Conservation (phyloP, 2,113 vertebrate genomes). For the Smithornis capensis region DNA sequence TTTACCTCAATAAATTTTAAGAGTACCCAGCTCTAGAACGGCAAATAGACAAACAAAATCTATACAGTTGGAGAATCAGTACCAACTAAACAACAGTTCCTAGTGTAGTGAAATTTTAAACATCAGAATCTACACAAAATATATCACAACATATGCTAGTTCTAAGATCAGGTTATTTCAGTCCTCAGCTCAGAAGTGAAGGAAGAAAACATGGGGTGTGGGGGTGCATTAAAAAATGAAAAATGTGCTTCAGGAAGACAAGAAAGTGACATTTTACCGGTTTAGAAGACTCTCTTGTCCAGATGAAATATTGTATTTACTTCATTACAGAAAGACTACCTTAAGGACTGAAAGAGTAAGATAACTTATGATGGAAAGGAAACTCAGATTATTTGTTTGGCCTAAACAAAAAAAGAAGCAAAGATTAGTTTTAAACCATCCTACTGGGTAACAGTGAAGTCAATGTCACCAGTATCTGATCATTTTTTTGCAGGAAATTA, state of each 20-base stretch:
- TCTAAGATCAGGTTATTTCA: neutral
- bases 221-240: neutral
- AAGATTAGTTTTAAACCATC: neutral
- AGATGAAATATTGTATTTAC: neutral
- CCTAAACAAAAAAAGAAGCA: neutral
- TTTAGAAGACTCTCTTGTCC: neutral
- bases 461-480: neutral
- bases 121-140: neutral
- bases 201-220: neutral
- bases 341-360: neutral
- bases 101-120: neutral
- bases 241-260: neutral
- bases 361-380: neutral
- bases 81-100: neutral
- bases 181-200: neutral
- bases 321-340: neutral
- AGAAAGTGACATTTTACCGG: neutral
- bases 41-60: neutral
- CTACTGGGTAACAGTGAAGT: neutral
- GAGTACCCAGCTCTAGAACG: neutral
- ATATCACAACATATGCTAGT: neutral
- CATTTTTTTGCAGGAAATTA: neutral
- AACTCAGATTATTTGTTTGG: neutral
- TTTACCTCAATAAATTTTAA: neutral
- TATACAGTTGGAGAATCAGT: neutral